phyloP scores from a whole-genome alignment of 64 coral and sea anemone genomes.

The Dendronephthya gigantea region DNA sequence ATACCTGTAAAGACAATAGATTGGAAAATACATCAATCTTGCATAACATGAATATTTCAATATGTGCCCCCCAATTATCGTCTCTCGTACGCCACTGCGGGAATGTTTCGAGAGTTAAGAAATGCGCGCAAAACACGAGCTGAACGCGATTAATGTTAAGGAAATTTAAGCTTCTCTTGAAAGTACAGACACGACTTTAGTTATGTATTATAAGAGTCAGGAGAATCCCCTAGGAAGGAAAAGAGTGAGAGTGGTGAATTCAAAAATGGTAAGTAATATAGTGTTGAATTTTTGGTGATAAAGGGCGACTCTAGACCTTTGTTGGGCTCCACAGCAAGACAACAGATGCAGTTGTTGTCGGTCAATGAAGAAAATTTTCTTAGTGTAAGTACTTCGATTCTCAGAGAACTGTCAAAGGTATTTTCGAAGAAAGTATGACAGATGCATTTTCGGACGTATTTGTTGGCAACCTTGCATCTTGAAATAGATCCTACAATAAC shows the following conservation, averaged over 20 bases:
- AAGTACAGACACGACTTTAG: background rate
- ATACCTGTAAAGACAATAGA: no score
- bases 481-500: slow-evolving; percentile 25
- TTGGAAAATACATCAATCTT: no score
- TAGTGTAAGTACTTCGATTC: background rate
- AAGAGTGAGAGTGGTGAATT: slow-evolving; percentile 31
- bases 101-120: no score
- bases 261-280: slow-evolving; percentile 42
- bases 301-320: slow-evolving; percentile 24
- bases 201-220: slow-evolving; percentile 31
- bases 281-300: slow-evolving; percentile 43
- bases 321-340: slow-evolving; percentile 22
- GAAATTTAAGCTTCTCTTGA: background rate
- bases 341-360: slow-evolving; percentile 36
- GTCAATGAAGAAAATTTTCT: slow-evolving; percentile 26
- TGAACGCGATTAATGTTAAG: background rate
- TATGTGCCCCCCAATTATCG: no score
- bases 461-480: slow-evolving; percentile 25
- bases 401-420: background rate
- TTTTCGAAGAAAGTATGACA: background rate
- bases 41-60: no score
- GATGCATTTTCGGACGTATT: slow-evolving; percentile 19
- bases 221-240: slow-evolving; percentile 46
- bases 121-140: no score
- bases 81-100: no score